These are phyloP conservation scores for Pteropus alecto DNA, from an alignment of 2,113 vertebrate genomes.

Conservation along the genomic window DNA sequence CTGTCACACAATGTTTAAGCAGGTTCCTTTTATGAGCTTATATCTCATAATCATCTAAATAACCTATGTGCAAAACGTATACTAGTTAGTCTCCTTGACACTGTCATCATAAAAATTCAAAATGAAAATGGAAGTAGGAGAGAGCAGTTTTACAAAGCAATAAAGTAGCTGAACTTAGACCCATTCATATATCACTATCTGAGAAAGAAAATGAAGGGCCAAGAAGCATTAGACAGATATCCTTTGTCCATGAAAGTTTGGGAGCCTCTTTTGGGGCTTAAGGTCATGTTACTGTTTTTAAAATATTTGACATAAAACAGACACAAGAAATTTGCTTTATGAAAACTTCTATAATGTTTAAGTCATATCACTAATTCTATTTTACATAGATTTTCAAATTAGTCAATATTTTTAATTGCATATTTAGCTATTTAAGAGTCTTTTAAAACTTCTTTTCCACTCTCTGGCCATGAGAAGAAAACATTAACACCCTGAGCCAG, in stretches of 20 bases:
- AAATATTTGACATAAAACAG: background rate
- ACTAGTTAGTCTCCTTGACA: background rate
- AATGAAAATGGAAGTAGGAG: background rate
- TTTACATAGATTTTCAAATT: background rate
- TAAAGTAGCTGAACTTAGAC: background rate
- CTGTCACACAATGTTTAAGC: background rate
- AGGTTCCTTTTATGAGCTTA: background rate
- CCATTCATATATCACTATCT: background rate
- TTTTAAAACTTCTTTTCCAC: background rate
- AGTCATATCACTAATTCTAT: background rate
- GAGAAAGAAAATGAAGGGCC: background rate
- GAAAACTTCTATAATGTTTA: background rate
- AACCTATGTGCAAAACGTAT: background rate
- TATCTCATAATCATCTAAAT: background rate
- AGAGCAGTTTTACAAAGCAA: background rate
- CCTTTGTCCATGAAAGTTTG: background rate
- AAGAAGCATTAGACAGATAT: background rate
- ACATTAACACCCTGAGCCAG: background rate
- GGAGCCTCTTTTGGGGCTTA: background rate
- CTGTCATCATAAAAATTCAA: background rate
- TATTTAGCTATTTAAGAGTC: background rate
- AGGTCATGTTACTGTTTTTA: background rate
- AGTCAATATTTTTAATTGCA: background rate
- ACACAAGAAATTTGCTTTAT: background rate
- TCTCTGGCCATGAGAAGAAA: background rate